phyloP scores from a whole-genome alignment of 2,113 vertebrate genomes.

The Ailurus styani region DNA sequence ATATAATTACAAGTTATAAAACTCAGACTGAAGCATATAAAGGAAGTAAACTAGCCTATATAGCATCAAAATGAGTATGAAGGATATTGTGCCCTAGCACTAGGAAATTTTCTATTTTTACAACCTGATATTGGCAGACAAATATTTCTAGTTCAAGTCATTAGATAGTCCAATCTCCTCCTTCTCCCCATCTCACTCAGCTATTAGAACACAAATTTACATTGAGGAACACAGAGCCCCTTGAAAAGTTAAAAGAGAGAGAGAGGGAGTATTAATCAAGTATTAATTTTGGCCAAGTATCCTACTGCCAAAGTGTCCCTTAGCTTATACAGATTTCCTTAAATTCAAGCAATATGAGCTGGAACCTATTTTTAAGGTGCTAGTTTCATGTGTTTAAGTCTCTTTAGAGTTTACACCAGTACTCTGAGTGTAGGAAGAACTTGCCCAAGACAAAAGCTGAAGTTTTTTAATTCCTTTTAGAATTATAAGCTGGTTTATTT shows the following conservation, averaged over 20 bases:
- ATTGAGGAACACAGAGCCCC: background rate
- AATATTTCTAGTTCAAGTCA: slow-evolving; percentile 16
- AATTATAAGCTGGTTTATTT: slow-evolving; percentile 16
- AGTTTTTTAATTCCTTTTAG: background rate
- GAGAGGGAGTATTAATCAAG: background rate
- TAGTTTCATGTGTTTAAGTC: background rate
- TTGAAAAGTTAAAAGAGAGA: background rate
- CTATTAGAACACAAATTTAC: background rate
- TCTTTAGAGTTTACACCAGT: background rate
- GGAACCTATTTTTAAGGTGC: background rate
- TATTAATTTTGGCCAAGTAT: background rate
- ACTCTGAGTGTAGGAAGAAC: background rate
- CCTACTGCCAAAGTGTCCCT: background rate
- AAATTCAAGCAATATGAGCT: background rate
- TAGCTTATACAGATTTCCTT: background rate
- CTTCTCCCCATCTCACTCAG: background rate
- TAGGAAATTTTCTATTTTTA: slow-evolving; percentile 28
- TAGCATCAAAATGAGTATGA: slow-evolving; percentile 53
- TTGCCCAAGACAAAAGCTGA: background rate
- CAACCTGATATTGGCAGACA: slow-evolving; percentile 1
- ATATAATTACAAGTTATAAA: slow-evolving; percentile 66
- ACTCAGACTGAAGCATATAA: slow-evolving; percentile 51
- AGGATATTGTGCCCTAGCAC: slow-evolving; percentile 39
- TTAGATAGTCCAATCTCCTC: background rate
- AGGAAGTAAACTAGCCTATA: slow-evolving; percentile 48